These are phyloP conservation scores for Podotricha telesiphe DNA, from an alignment of 2,888 invertebrate species.

Conservation along the genomic window DNA sequence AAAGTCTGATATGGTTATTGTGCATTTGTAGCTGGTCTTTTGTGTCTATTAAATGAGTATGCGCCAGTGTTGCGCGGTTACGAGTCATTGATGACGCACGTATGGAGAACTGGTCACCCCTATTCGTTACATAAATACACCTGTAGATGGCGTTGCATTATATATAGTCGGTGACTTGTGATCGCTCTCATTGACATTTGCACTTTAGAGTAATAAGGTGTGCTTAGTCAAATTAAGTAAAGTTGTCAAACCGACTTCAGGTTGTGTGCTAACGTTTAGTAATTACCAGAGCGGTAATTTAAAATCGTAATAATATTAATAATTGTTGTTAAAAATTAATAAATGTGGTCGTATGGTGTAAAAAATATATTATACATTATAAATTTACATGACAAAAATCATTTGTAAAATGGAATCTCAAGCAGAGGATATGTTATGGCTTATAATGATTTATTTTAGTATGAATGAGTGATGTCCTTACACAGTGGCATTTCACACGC, in stretches of 20 bases:
- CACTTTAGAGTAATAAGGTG: conserved; percentile 59
- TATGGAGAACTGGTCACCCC: neutral
- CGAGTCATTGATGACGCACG: neutral
- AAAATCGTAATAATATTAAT: conserved; percentile 34
- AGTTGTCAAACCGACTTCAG: conserved; percentile 66
- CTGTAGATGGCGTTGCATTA: neutral
- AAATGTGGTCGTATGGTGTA: conserved; percentile 34
- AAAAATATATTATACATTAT: conserved; percentile 43
- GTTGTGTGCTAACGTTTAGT: conserved; percentile 73
- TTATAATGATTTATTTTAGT: conserved; percentile 21
- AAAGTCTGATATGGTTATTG: conserved; percentile 52
- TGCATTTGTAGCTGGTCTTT: conserved; percentile 54
- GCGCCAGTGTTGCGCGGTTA: neutral
- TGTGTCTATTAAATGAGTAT: conserved; percentile 8
- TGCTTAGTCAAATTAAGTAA: conserved; percentile 64
- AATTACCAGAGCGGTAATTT: conserved; percentile 45
- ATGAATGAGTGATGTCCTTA: conserved; percentile 22
- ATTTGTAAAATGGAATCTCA: conserved; percentile 51
- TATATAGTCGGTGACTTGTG: neutral
- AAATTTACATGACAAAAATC: conserved; percentile 46
- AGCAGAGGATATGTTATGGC: conserved; percentile 27
- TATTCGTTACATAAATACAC: neutral
- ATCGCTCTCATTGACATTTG: conserved; percentile 47
- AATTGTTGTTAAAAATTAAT: conserved; percentile 39
- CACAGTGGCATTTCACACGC: conserved; percentile 24